Percentiles rank a stretch among this genome's conserved stretches.
Evolutionary conservation across 2,113 vertebrate species (phyloP).

Genomic region (Addax nasomaculatus): DNA sequence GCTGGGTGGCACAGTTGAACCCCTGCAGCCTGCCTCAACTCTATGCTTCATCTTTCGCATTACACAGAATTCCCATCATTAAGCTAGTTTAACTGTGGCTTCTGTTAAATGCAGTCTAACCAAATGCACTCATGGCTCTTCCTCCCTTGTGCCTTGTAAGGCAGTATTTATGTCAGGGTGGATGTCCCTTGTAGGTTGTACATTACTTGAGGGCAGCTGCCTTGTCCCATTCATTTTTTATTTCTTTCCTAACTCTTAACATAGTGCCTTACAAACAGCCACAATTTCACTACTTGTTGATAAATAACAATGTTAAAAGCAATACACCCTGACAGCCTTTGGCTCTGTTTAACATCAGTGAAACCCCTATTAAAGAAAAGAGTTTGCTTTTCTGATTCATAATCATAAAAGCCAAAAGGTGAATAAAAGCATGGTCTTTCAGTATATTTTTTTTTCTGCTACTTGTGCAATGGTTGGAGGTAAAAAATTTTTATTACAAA

Average conservation of each 20-base stretch:
- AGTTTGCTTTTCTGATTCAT: constrained; percentile 3
- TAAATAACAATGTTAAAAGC: not conserved
- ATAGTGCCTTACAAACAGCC: not conserved
- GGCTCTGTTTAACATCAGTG: not conserved
- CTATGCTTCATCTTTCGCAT: not conserved
- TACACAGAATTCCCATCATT: not conserved
- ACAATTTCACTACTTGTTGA: not conserved
- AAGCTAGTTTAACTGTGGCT: not conserved
- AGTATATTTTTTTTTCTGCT: not conserved
- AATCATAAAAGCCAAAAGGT: constrained; percentile 18
- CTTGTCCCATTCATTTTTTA: not conserved
- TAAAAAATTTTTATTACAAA: constrained; percentile 52
- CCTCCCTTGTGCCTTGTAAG: not conserved
- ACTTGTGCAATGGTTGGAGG: not conserved
- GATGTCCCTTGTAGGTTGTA: not conserved
- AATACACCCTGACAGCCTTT: not conserved
- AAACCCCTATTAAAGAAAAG: not conserved
- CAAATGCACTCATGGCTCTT: not conserved
- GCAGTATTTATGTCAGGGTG: not conserved
- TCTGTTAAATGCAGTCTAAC: not conserved
- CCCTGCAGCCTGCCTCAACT: not conserved
- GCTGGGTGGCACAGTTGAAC: accelerated
- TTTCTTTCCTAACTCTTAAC: not conserved
- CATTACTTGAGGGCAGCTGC: not conserved
- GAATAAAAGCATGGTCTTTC: not conserved